Conservation (phyloP, 2,113 vertebrate genomes). For the Platycercus adscitus region DNA sequence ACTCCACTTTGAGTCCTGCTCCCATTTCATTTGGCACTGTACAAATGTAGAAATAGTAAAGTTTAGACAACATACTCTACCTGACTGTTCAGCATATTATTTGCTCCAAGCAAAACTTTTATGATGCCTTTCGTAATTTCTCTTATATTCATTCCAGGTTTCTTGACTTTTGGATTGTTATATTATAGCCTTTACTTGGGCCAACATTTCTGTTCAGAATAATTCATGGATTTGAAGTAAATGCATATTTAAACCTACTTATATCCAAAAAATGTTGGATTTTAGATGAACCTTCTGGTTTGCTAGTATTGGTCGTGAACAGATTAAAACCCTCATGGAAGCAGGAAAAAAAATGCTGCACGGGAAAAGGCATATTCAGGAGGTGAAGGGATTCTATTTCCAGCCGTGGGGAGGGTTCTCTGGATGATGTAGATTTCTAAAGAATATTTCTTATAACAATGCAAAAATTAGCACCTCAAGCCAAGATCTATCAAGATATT, state of each 20-base stretch:
- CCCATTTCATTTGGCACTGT: background rate
- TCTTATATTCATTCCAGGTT: background rate
- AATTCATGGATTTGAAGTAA: background rate
- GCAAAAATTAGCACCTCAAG: background rate
- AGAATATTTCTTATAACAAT: background rate
- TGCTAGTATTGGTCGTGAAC: background rate
- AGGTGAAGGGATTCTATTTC: background rate
- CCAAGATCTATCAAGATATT: background rate
- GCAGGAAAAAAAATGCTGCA: background rate
- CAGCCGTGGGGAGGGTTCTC: background rate
- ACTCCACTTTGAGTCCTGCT: background rate
- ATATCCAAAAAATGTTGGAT: background rate
- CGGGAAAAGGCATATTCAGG: background rate
- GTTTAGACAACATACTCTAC: background rate
- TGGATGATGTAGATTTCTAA: background rate
- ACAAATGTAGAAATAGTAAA: background rate
- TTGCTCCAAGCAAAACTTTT: background rate
- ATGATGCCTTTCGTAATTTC: background rate
- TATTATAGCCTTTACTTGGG: background rate
- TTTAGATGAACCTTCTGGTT: background rate
- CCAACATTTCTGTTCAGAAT: background rate
- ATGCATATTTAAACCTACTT: background rate
- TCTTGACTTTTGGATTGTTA: background rate
- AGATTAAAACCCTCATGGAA: background rate
- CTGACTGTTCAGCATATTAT: background rate